phyloP scores from a whole-genome alignment of 2,113 vertebrate genomes.

The Misgurnus mizolepis region DNA sequence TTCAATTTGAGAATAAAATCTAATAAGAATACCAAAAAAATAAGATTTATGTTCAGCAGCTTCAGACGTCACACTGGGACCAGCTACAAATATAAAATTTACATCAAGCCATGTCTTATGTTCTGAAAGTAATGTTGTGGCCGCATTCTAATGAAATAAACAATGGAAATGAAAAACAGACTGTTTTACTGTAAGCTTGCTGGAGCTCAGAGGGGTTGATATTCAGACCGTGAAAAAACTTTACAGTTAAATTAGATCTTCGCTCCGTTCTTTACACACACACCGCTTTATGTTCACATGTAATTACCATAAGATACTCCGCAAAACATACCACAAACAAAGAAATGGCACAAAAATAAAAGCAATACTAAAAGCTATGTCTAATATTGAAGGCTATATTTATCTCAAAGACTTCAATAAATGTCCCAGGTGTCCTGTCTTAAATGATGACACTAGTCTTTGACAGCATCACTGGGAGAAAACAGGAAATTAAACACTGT shows the following conservation, averaged over 20 bases:
- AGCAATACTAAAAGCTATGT: not conserved
- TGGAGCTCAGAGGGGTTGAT: slow-evolving; percentile 53
- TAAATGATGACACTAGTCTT: slow-evolving; percentile 44
- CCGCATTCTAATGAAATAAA: not conserved
- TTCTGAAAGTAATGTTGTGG: not conserved
- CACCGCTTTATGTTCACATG: not conserved
- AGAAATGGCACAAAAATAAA: not conserved
- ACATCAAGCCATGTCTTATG: not conserved
- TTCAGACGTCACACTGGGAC: too few species aligned
- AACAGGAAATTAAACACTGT: slow-evolving; percentile 73
- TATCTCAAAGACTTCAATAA: slow-evolving; percentile 8
- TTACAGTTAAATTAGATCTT: too few species aligned
- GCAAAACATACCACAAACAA: not conserved
- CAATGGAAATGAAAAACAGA: not conserved
- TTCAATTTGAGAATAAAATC: not conserved
- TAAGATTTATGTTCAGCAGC: not conserved
- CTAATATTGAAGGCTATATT: not conserved
- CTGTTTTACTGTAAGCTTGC: not conserved
- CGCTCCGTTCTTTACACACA: not conserved
- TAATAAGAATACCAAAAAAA: not conserved
- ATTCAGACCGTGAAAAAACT: slow-evolving; percentile 27
- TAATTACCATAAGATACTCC: not conserved
- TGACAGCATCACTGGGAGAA: slow-evolving; percentile 50
- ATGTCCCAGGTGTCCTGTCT: not conserved
- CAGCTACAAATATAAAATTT: not conserved